phyloP scores from a whole-genome alignment of 2,888 invertebrate genomes.

The Acrocyrtus sp. region DNA sequence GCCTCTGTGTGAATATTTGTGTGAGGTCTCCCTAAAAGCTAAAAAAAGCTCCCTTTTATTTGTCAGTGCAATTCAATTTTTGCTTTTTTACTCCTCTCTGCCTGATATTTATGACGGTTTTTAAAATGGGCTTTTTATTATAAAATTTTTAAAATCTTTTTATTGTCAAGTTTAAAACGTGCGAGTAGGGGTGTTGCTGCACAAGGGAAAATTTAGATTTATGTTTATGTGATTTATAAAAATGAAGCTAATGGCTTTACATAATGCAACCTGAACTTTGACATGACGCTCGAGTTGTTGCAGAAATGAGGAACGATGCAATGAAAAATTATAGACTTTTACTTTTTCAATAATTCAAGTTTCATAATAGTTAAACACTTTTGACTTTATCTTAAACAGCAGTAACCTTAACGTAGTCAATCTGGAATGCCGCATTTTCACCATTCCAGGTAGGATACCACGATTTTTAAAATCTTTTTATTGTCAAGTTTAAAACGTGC shows the following conservation, averaged over 20 bases:
- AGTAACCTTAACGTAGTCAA: conserved; percentile 73
- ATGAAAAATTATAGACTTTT: too few species aligned
- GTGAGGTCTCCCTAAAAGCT: too few species aligned
- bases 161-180: too few species aligned
- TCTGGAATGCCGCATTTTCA: conserved; percentile 71
- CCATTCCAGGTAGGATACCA: conserved; percentile 76
- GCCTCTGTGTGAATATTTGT: too few species aligned
- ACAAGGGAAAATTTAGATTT: conserved; percentile 14
- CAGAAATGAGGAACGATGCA: too few species aligned
- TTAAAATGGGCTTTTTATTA: not conserved
- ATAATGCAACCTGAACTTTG: conserved; percentile 1
- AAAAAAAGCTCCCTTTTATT: too few species aligned
- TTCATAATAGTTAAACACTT: too few species aligned
- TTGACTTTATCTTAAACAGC: too few species aligned
- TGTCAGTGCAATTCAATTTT: too few species aligned
- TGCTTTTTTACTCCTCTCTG: too few species aligned
- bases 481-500: too few species aligned
- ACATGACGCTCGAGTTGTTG: not conserved
- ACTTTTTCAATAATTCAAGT: too few species aligned
- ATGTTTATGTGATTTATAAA: not conserved
- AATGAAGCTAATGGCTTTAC: not conserved
- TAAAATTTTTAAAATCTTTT: not conserved
- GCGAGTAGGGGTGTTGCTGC: not conserved
- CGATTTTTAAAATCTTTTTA: not conserved
- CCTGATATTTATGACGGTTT: conserved; percentile 4